phyloP scores from a whole-genome alignment of 1,140 invertebrate genomes.

The Ceratina calcarata region DNA sequence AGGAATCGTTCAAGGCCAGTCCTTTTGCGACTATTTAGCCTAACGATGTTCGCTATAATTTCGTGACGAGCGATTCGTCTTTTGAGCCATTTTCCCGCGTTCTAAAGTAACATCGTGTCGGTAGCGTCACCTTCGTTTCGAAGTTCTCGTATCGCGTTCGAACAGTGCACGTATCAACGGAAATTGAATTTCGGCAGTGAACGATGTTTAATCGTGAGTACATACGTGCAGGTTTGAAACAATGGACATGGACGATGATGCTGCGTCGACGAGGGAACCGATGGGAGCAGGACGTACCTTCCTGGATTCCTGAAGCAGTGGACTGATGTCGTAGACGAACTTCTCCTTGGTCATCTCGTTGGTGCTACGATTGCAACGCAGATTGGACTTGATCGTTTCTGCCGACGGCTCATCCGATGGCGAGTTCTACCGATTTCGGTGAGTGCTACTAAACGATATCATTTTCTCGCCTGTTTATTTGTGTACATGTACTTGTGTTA shows the following conservation, averaged over 20 bases:
- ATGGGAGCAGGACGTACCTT: conserved; percentile 50
- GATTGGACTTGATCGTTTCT: conserved; percentile 68
- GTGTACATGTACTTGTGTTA: conserved; percentile 22
- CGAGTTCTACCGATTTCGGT: not conserved
- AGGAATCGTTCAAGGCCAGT: too few species aligned
- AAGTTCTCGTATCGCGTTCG: not conserved
- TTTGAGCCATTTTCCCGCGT: not conserved
- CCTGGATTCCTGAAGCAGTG: conserved; percentile 40
- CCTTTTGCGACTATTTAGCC: not conserved
- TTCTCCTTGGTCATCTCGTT: conserved; percentile 72
- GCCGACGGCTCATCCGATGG: conserved; percentile 24
- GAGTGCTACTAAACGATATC: conserved; percentile 20
- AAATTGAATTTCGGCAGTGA: not conserved
- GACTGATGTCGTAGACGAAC: conserved; percentile 68
- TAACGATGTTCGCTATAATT: not conserved
- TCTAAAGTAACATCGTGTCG: not conserved
- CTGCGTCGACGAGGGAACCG: not conserved
- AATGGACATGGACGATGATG: too few species aligned
- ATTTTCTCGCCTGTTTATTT: conserved; percentile 5
- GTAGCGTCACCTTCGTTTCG: conserved; percentile 16
- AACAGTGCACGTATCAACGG: not conserved
- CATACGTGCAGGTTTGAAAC: not conserved
- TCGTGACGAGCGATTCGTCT: not conserved
- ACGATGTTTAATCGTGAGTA: too few species aligned
- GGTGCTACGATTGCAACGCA: conserved; percentile 68